Conservation (phyloP, 2,797 vertebrate genomes). For the Syngnathus acus region DNA sequence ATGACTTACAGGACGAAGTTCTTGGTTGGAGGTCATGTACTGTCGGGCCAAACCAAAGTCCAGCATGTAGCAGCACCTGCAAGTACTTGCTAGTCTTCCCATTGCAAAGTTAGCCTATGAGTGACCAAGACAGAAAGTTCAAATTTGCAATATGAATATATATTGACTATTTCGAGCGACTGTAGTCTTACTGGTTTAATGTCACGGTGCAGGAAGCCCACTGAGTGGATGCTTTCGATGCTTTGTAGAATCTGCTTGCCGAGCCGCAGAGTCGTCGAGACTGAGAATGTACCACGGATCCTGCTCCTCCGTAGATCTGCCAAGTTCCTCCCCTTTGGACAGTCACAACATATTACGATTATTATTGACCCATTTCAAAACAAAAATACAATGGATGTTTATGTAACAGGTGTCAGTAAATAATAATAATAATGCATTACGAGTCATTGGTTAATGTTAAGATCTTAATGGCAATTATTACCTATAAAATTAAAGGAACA, state of each 20-base stretch:
- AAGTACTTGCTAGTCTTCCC: conserved; percentile 86
- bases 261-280: conserved; percentile 89
- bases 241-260: conserved; percentile 93
- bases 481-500: no score
- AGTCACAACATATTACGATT: neutral
- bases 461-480: neutral
- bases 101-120: conserved; percentile 90
- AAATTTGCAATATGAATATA: neutral
- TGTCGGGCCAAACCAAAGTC: conserved; percentile 95
- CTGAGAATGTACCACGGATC: conserved; percentile 82
- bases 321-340: conserved; percentile 84
- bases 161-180: neutral
- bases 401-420: no score
- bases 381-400: neutral
- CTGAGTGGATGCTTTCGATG: conserved; percentile 97
- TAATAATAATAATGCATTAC: no score
- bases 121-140: conserved; percentile 39
- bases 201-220: conserved; percentile 95
- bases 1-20: conserved; percentile 80
- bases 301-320: conserved; percentile 93
- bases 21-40: conserved; percentile 92
- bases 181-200: conserved; percentile 88
- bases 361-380: neutral
- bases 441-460: neutral
- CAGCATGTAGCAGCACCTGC: conserved; percentile 96